Evolutionary conservation across 2,113 vertebrate genomes (phyloP).

Genomic region (Thermophis baileyi): DNA sequence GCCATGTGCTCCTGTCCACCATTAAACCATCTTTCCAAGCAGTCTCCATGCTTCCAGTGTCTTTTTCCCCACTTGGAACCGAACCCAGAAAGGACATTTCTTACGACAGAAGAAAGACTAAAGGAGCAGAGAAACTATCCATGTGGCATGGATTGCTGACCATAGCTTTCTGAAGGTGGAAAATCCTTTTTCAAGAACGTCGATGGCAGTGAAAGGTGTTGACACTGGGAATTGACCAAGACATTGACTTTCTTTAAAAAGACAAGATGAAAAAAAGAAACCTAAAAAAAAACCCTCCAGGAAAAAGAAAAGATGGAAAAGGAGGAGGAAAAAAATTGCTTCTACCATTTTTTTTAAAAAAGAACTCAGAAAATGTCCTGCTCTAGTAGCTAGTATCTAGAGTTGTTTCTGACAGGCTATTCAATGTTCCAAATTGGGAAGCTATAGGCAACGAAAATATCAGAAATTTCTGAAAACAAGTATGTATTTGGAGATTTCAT

Average conservation of each 20-base stretch:
- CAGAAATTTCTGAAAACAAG: slow-evolving; percentile 21
- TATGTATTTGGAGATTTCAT: not conserved
- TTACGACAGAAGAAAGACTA: slow-evolving; percentile 42
- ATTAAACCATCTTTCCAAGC: no score
- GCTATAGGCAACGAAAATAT: slow-evolving; percentile 13
- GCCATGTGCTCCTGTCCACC: no score
- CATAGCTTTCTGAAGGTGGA: slow-evolving; percentile 18
- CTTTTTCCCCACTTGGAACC: no score
- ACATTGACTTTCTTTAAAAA: slow-evolving; percentile 44
- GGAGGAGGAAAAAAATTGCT: slow-evolving; percentile 33
- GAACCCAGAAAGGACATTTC: no score
- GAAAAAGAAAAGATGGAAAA: not conserved
- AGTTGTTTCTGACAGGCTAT: slow-evolving; percentile 46
- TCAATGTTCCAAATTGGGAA: slow-evolving; percentile 33
- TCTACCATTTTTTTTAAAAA: not conserved
- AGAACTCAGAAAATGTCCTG: slow-evolving; percentile 20
- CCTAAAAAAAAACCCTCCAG: not conserved
- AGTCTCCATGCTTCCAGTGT: no score
- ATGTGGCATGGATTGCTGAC: slow-evolving; percentile 35
- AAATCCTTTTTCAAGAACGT: slow-evolving; percentile 40
- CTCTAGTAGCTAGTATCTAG: slow-evolving; percentile 20
- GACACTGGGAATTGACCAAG: slow-evolving; percentile 53
- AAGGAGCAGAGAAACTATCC: slow-evolving; percentile 39
- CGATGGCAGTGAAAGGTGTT: slow-evolving; percentile 45
- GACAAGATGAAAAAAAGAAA: slow-evolving; percentile 38